Conservation (phyloP, 2,888 invertebrate species). For the Trichogramma dendrolimi region DNA sequence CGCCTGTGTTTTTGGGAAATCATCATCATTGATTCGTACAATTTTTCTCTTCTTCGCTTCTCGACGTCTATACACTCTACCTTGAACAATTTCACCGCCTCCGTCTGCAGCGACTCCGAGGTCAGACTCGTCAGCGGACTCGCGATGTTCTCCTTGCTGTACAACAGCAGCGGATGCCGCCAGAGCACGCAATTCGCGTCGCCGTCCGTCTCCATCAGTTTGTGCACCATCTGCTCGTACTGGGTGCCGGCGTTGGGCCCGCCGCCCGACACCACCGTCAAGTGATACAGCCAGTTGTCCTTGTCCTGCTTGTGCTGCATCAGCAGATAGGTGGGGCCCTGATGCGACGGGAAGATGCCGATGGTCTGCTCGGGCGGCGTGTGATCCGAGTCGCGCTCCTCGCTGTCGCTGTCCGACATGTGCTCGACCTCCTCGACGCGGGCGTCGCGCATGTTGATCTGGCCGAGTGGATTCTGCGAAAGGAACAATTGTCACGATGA, state of each 20-base stretch:
- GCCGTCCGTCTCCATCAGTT: slow-evolving; percentile 93
- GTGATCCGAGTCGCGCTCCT: slow-evolving; percentile 70
- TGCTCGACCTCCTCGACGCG: slow-evolving; percentile 93
- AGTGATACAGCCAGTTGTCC: slow-evolving; percentile 79
- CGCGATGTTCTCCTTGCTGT: slow-evolving; percentile 85
- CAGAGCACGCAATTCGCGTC: slow-evolving; percentile 90
- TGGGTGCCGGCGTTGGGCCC: slow-evolving; percentile 89
- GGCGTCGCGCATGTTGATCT: slow-evolving; percentile 93
- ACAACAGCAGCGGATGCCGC: slow-evolving; percentile 86
- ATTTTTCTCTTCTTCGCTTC: not conserved
- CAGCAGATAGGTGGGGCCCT: slow-evolving; percentile 90
- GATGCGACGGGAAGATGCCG: slow-evolving; percentile 90
- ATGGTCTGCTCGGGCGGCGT: slow-evolving; percentile 76
- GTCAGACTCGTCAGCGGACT: slow-evolving; percentile 88
- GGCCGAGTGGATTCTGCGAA: slow-evolving; percentile 82
- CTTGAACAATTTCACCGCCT: slow-evolving; percentile 91
- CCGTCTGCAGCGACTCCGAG: slow-evolving; percentile 81
- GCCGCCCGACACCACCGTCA: slow-evolving; percentile 90
- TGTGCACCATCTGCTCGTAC: slow-evolving; percentile 92
- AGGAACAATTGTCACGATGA: not conserved
- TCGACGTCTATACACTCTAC: slow-evolving; percentile 49
- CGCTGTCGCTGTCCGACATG: slow-evolving; percentile 86
- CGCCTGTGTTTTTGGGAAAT: slow-evolving; percentile 60
- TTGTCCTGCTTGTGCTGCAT: slow-evolving; percentile 91
- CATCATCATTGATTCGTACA: not conserved